A percentile compares a stretch with the other conserved stretches of the same genome.
These are phyloP conservation scores for Antheraea yamamai DNA, from an alignment of 2,888 invertebrate genomes.

Conservation along the genomic window DNA sequence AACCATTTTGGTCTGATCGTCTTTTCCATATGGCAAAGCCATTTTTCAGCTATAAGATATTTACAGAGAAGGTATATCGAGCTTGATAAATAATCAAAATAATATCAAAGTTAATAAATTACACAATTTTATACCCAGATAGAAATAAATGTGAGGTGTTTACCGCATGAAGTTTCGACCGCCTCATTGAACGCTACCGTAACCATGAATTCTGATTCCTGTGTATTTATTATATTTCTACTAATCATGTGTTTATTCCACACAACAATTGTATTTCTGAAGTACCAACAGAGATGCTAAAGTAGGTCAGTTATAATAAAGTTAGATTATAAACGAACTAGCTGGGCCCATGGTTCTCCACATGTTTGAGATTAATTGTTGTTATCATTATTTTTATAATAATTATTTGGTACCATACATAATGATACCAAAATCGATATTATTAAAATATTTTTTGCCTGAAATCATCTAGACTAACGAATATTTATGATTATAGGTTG, in stretches of 20 bases:
- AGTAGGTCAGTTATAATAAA: not conserved
- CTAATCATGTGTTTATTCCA: too few species aligned
- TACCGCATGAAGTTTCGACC: constrained; percentile 36
- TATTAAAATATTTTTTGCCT: too few species aligned
- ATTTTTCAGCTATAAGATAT: not conserved
- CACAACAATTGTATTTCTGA: too few species aligned
- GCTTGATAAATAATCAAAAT: not conserved
- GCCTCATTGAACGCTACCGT: constrained; percentile 32
- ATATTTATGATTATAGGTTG: too few species aligned
- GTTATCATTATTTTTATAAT: too few species aligned
- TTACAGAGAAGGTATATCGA: not conserved
- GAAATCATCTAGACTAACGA: too few species aligned
- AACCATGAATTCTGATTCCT: constrained; percentile 25
- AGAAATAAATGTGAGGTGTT: constrained; percentile 2
- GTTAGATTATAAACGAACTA: not conserved
- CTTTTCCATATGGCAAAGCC: too few species aligned
- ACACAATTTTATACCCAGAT: not conserved
- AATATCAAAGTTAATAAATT: not conserved
- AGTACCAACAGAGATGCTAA: not conserved
- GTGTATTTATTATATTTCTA: not conserved
- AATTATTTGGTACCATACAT: too few species aligned
- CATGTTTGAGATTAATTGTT: too few species aligned
- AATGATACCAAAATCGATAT: too few species aligned
- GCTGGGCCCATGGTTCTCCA: too few species aligned
- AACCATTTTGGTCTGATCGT: too few species aligned